Conservation (phyloP, 2,797 vertebrate genomes). For the Eulemur rubriventer region DNA sequence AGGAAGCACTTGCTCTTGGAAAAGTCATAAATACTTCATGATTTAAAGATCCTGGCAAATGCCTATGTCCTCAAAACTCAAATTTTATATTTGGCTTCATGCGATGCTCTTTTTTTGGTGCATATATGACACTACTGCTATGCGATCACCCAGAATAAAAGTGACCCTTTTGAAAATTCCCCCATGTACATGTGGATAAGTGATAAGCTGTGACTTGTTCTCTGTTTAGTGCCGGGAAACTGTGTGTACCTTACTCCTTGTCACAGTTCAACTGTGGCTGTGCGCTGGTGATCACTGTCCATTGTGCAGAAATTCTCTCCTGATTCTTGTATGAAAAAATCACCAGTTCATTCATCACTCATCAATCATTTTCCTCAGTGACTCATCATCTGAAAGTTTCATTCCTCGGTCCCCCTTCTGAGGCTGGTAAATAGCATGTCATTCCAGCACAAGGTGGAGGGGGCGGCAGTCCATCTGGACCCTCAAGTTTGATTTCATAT, state of each 20-base stretch:
- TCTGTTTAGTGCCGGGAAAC: background rate
- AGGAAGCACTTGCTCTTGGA: background rate
- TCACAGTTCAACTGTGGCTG: background rate
- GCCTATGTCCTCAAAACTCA: background rate
- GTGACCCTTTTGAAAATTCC: background rate
- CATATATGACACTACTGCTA: background rate
- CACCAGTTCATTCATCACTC: slow-evolving; percentile 72
- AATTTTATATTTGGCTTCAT: background rate
- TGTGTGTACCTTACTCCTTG: background rate
- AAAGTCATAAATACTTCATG: background rate
- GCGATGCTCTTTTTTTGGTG: background rate
- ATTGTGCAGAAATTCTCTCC: background rate
- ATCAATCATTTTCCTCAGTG: slow-evolving; percentile 68
- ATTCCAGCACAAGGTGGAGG: slow-evolving; percentile 84
- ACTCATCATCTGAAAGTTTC: slow-evolving; percentile 77
- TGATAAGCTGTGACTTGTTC: background rate
- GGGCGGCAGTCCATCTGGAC: slow-evolving; percentile 86
- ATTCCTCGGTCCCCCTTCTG: slow-evolving; percentile 77
- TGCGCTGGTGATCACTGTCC: background rate
- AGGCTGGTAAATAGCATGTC: slow-evolving; percentile 82
- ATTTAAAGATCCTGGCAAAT: background rate
- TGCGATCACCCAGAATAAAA: background rate
- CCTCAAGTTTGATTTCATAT: slow-evolving; percentile 87
- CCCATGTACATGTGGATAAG: background rate
- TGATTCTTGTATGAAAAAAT: slow-evolving; percentile 23